Base-by-base conservation (phyloP, 1,140 invertebrate species). In the Drosophila bipectinata region DNA sequence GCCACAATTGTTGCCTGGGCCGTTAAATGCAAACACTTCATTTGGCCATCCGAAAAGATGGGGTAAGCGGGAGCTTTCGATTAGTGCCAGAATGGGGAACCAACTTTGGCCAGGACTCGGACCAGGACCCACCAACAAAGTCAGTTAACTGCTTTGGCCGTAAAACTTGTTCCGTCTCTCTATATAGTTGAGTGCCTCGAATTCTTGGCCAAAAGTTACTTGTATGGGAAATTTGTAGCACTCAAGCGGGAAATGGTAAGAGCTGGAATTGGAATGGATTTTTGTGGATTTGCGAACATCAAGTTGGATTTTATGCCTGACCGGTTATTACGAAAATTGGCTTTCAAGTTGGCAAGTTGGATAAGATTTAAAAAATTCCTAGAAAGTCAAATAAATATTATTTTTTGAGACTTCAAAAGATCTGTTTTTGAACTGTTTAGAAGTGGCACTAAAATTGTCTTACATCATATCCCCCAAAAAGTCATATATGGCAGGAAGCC, bases 1-100 rank as follows among this genome's bases (percentile, higher is more conserved):
- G 24, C 45, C 67, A 48, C 69, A 72, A 61, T 72, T 39, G 68
- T 10, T 57, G 72, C 14, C 68, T 48, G 45, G 34, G 41, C 71
- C n/a, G 52, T 66, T 62, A 66, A 67, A 62, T 64, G 64, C 69
- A 75, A 82, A 78, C 76, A 81, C 79, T 82, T 82, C 54, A 82
- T 69, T 82, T 58, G 58, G 62, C 54, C 30, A 55, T 58, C 49
- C 7, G 28, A 59, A 60, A 61, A 28, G 30, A 59, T 28, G 26
- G 15, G 51, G 12, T 76, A 72, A 63, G 34, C 10, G n/a, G 55
- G 18, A 80, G 66, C 48, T 78, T 59, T 56, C 66, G 72, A 74
- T 74, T 74, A 67, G 53, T 72, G 58, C 67, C 37, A 66, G 44
- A 68, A 57, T 56, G 63, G 66, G 32, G 12, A 49, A 69, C 32